Conservation (phyloP, 2,888 invertebrate species). For the Agrotis segetum region DNA sequence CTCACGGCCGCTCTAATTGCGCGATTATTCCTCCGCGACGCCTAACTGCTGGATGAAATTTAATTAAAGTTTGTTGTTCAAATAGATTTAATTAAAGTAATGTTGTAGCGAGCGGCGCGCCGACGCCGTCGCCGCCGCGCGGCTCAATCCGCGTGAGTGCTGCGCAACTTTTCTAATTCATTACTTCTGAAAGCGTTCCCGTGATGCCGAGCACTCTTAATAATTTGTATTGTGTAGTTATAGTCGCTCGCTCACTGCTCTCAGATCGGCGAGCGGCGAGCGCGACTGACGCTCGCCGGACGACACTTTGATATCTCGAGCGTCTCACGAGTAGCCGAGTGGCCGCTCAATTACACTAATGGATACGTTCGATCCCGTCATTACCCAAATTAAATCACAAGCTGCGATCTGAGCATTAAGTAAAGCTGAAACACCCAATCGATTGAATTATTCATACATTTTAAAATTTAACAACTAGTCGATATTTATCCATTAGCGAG, state of each 20-base stretch:
- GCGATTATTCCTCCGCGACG: conserved; percentile 91
- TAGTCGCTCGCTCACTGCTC: conserved; percentile 78
- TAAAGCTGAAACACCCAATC: conserved; percentile 65
- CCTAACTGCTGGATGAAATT: conserved; percentile 91
- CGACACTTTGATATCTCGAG: conserved; percentile 71
- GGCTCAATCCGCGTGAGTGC: conserved; percentile 91
- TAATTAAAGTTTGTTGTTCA: conserved; percentile 92
- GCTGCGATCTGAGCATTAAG: conserved; percentile 72
- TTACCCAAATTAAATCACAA: conserved; percentile 74
- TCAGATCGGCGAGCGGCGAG: conserved; percentile 56
- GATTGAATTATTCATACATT: conserved; percentile 82
- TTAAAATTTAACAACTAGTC: conserved; percentile 81
- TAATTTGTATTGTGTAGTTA: conserved; percentile 90
- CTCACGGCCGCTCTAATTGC: conserved; percentile 91
- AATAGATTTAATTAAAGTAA: conserved; percentile 92
- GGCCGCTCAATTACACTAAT: conserved; percentile 74
- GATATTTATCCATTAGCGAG: conserved; percentile 87
- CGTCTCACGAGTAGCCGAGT: conserved; percentile 62
- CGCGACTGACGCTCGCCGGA: conserved; percentile 41
- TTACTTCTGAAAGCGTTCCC: conserved; percentile 91
- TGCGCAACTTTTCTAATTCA: conserved; percentile 91
- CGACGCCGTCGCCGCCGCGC: conserved; percentile 78
- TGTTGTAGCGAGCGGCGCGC: conserved; percentile 88
- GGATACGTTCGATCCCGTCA: conserved; percentile 73
- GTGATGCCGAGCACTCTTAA: conserved; percentile 90